Percentiles rank a stretch among this genome's conserved stretches.
These are phyloP conservation scores for Capra hircus DNA, from an alignment of 2,113 vertebrate species.

Conservation along the genomic window DNA sequence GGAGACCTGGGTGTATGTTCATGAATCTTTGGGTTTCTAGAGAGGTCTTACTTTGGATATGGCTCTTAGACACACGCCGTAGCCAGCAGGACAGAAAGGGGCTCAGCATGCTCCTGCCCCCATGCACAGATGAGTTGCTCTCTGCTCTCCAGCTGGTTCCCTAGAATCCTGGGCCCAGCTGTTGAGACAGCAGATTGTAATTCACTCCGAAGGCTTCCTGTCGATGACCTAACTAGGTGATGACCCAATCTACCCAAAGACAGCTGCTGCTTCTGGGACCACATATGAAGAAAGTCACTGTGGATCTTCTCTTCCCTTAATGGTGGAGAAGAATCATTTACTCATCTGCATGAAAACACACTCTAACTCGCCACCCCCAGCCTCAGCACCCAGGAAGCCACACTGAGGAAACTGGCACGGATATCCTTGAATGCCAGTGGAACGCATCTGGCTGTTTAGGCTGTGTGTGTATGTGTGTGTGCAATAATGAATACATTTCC, in stretches of 20 bases:
- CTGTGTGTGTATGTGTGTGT: accelerated
- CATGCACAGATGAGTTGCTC: accelerated
- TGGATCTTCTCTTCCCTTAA: background rate
- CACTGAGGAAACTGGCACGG: background rate
- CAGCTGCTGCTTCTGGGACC: background rate
- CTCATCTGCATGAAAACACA: background rate
- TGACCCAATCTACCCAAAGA: background rate
- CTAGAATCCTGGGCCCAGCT: background rate
- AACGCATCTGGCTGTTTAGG: background rate
- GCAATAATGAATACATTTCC: background rate
- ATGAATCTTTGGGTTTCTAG: background rate
- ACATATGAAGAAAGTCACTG: background rate
- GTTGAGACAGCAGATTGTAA: background rate
- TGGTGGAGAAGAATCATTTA: background rate
- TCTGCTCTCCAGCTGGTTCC: background rate
- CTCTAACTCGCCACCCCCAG: background rate
- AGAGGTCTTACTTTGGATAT: background rate
- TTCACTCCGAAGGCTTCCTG: background rate
- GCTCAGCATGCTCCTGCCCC: background rate
- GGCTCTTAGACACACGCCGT: accelerated
- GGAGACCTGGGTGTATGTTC: accelerated
- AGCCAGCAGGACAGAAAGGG: background rate
- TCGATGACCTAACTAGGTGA: background rate
- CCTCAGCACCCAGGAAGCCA: background rate
- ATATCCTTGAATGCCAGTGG: background rate